phyloP scores from a whole-genome alignment of 2,888 invertebrate genomes.

The Lepeophtheirus nordmannii region DNA sequence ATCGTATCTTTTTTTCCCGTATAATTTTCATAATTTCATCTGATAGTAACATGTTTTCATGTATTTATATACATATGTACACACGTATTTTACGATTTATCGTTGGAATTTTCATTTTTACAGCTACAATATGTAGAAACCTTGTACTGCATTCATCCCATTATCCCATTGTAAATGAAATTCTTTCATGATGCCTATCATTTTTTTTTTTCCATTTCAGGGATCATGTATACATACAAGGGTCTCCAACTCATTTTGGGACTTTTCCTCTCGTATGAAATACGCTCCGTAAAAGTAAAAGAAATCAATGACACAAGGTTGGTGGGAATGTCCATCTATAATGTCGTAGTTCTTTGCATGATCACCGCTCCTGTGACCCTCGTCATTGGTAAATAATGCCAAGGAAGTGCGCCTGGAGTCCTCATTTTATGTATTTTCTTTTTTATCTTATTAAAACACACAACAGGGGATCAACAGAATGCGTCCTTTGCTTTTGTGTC shows the following conservation, averaged over 20 bases:
- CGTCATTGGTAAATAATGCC: slow-evolving; percentile 83
- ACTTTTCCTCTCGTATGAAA: slow-evolving; percentile 93
- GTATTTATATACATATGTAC: slow-evolving; percentile 16
- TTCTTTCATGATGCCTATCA: background rate
- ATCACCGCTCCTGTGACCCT: slow-evolving; percentile 95
- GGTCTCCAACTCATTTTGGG: slow-evolving; percentile 91
- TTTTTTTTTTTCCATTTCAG: slow-evolving; percentile 39
- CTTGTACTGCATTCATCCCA: no score
- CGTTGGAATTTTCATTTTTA: no score
- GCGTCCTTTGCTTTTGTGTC: slow-evolving; percentile 94
- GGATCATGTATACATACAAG: slow-evolving; percentile 89
- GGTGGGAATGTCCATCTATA: slow-evolving; percentile 96
- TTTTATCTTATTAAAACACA: no score
- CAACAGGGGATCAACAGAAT: slow-evolving; percentile 59
- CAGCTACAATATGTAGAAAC: no score
- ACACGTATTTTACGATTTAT: slow-evolving; percentile 7
- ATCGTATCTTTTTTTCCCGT: no score
- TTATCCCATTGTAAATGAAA: slow-evolving; percentile 3
- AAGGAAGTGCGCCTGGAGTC: no score
- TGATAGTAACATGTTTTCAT: slow-evolving; percentile 4
- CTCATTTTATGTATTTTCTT: no score
- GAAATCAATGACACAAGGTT: slow-evolving; percentile 88
- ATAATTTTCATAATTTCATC: slow-evolving; percentile 1
- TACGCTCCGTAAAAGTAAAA: slow-evolving; percentile 73
- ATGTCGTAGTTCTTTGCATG: slow-evolving; percentile 89